Evolutionary conservation across 2,888 invertebrate species (phyloP).

Genomic region (Caenorhabditis doughertyi): DNA sequence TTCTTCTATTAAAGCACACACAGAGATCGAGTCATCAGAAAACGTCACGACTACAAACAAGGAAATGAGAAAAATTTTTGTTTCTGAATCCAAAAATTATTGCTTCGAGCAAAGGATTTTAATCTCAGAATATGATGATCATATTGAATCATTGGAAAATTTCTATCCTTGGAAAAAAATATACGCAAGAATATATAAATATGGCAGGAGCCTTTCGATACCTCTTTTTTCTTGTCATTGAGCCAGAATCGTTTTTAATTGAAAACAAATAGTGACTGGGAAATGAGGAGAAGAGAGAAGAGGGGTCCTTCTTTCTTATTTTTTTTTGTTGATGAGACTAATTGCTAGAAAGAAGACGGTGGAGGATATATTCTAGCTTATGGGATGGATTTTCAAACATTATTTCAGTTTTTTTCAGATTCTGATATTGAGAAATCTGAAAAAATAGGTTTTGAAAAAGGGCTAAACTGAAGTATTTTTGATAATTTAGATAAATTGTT

Average conservation of each 20-base stretch:
- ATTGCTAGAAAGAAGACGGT: constrained; percentile 27
- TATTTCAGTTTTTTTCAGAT: too few relatives aligned
- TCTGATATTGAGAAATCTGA: too few relatives aligned
- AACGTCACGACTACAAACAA: too few relatives aligned
- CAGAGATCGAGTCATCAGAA: too few relatives aligned
- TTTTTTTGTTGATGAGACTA: constrained; percentile 48
- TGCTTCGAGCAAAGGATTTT: too few relatives aligned
- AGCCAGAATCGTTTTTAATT: constrained; percentile 43
- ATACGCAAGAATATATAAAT: background rate
- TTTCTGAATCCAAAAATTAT: background rate
- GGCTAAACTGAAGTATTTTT: too few relatives aligned
- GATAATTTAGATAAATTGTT: too few relatives aligned
- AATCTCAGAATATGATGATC: too few relatives aligned
- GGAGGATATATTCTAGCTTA: constrained; percentile 9
- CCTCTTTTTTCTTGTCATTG: too few relatives aligned
- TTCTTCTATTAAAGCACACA: too few relatives aligned
- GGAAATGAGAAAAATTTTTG: background rate
- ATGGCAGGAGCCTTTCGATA: background rate
- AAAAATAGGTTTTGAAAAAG: too few relatives aligned
- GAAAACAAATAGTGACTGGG: constrained; percentile 52
- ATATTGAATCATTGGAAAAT: background rate
- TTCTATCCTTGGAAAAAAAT: background rate
- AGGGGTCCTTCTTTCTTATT: background rate
- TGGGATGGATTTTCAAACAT: too few relatives aligned
- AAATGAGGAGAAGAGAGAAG: background rate